Base-by-base conservation (phyloP, 1,140 invertebrate species). In the Yoshiicerus persimilis region DNA sequence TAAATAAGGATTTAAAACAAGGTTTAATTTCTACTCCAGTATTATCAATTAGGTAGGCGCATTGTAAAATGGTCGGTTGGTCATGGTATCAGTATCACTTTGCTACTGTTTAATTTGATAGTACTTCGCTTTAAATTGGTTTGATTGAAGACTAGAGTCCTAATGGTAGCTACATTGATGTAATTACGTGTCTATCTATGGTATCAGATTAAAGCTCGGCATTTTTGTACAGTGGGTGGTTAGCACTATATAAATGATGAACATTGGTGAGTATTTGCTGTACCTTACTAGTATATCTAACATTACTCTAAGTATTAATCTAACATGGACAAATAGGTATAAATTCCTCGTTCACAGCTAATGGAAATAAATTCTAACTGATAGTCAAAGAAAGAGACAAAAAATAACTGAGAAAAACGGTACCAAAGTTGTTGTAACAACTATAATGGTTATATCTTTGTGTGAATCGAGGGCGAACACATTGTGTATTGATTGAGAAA, bases 401-500 rank as follows among this genome's bases (percentile, higher is more conserved):
- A n/a, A n/a, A n/a, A n/a, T n/a, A n/a, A n/a, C n/a, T n/a, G n/a
- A n/a, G n/a, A n/a, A n/a, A n/a, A n/a, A n/a, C n/a, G n/a, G n/a
- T n/a, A n/a, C n/a, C n/a, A n/a, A n/a, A n/a, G n/a, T n/a, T n/a
- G n/a, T n/a, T n/a, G n/a, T n/a, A n/a, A n/a, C n/a, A n/a, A n/a
- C n/a, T n/a, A n/a, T n/a, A n/a, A n/a, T n/a, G n/a, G n/a, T n/a
- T n/a, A n/a, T n/a, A n/a, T n/a, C 47, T 56, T 56, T 56, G 47
- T 70, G 66, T 25, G 66, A 70, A 27, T 27, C 30, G 75, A 80
- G 16, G 75, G 38, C 75, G 75, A 80, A 80, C 75, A 80, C 75
- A 80, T 34, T 80, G 75, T 38, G 75, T 80, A 80, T 80, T 80
- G 75, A 80, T 80, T 80, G 75, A 80, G 16, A 80, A 80, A 80